Conservation (phyloP, 2,797 vertebrate genomes). For the Rhinella marina region DNA sequence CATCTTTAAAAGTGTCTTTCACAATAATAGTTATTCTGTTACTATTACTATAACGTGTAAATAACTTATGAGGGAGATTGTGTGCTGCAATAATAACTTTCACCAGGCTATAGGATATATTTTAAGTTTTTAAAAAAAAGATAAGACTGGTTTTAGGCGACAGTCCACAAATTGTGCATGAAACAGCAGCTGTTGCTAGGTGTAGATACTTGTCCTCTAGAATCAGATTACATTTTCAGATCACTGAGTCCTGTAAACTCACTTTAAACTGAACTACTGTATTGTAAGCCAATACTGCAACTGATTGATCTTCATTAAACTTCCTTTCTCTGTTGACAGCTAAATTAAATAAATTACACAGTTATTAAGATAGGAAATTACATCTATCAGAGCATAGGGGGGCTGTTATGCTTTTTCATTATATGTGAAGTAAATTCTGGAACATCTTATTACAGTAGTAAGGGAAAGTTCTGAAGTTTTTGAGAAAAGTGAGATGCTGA, state of each 20-base stretch:
- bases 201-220: conserved; percentile 46
- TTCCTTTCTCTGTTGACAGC: conserved; percentile 52
- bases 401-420: not conserved
- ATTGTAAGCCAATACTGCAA: conserved; percentile 52
- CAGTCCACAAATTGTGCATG: not conserved
- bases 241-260: conserved; percentile 46
- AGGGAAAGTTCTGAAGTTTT: not conserved
- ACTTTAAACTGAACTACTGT: conserved; percentile 45
- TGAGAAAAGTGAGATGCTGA: not conserved
- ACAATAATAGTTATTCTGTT: not conserved
- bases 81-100: not conserved
- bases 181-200: conserved; percentile 54
- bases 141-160: conserved; percentile 12
- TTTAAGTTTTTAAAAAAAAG: conserved; percentile 10
- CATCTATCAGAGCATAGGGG: conserved; percentile 24
- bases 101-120: not conserved
- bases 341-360: conserved; percentile 53
- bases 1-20: not conserved
- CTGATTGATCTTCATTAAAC: conserved; percentile 48
- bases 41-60: not conserved
- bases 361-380: conserved; percentile 42
- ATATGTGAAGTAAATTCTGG: not conserved
- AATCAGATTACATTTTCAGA: conserved; percentile 54
- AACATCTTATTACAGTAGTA: not conserved
- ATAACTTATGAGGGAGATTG: not conserved